These are phyloP conservation scores for Psylliodes chrysocephalus DNA, from an alignment of 2,888 invertebrate species.

Conservation along the genomic window DNA sequence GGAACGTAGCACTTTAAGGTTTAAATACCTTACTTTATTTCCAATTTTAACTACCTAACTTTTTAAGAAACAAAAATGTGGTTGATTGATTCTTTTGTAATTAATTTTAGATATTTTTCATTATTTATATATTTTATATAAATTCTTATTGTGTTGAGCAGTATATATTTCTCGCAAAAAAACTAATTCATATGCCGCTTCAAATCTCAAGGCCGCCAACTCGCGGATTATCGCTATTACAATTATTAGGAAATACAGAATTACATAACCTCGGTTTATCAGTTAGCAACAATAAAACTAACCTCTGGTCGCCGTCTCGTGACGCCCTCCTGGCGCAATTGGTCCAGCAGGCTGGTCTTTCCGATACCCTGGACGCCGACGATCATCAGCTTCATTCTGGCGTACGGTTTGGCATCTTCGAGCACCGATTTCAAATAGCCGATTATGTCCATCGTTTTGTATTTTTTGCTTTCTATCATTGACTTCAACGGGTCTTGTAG, in stretches of 20 bases:
- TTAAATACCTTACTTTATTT: too few relatives aligned
- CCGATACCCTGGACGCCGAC: conserved; percentile 89
- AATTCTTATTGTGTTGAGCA: too few relatives aligned
- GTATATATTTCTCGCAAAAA: too few relatives aligned
- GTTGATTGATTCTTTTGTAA: too few relatives aligned
- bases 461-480: conserved; percentile 92
- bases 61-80: too few relatives aligned
- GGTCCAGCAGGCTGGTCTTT: conserved; percentile 92
- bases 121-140: too few relatives aligned
- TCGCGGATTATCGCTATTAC: neutral
- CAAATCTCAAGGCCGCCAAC: neutral
- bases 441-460: conserved; percentile 94
- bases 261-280: conserved; percentile 16
- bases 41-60: too few relatives aligned
- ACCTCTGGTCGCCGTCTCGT: conserved; percentile 77
- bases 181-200: too few relatives aligned
- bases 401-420: conserved; percentile 92
- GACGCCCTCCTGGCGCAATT: conserved; percentile 86
- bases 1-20: too few relatives aligned
- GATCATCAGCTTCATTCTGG: conserved; percentile 95
- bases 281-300: conserved; percentile 35
- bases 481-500: conserved; percentile 88
- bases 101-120: too few relatives aligned
- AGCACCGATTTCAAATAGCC: conserved; percentile 90
- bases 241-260: neutral